phyloP scores from a whole-genome alignment of 2,113 vertebrate genomes.

The Isurus oxyrinchus region DNA sequence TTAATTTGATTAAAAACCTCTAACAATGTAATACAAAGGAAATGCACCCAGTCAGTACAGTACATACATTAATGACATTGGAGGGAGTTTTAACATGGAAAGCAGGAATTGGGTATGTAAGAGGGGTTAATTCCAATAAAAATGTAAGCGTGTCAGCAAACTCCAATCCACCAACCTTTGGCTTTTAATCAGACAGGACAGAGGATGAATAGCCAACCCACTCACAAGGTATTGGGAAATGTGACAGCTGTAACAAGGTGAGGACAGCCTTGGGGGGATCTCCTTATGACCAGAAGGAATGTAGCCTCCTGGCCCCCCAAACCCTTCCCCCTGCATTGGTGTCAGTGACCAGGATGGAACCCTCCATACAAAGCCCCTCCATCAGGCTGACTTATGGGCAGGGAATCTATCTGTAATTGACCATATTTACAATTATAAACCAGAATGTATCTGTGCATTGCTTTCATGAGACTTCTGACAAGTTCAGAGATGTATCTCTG shows the following conservation, averaged over 20 bases:
- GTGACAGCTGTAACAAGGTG: background rate
- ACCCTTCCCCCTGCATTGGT: background rate
- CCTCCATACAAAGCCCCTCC: too few relatives aligned
- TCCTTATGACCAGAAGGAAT: background rate
- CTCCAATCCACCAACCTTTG: background rate
- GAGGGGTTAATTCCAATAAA: background rate
- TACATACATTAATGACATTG: background rate
- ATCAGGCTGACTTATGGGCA: background rate
- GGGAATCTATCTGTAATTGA: too few relatives aligned
- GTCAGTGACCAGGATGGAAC: background rate
- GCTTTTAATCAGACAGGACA: background rate
- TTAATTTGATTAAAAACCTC: background rate
- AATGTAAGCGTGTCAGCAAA: background rate
- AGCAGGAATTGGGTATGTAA: background rate
- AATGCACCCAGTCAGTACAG: background rate
- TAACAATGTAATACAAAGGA: background rate
- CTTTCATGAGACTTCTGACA: background rate
- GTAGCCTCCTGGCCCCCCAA: too few relatives aligned
- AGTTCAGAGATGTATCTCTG: background rate
- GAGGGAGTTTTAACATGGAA: background rate
- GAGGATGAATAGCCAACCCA: background rate
- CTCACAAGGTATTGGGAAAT: background rate
- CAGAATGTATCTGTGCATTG: background rate
- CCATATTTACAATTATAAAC: background rate
- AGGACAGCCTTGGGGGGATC: background rate